phyloP scores from a whole-genome alignment of 2,888 invertebrate species.

The Heliconius hortense region DNA sequence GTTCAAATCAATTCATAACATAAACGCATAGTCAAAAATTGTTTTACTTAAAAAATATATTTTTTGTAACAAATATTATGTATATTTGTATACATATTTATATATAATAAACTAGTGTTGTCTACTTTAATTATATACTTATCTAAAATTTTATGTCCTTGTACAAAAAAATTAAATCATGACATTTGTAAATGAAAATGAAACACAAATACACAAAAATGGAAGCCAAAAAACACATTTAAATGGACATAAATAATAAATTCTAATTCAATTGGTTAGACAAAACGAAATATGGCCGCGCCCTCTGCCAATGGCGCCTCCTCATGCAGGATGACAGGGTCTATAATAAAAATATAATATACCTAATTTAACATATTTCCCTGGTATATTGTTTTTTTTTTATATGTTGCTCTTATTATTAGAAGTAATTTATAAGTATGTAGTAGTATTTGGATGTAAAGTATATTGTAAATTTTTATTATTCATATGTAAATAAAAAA shows the following conservation, averaged over 20 bases:
- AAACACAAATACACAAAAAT: background rate
- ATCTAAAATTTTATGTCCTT: background rate
- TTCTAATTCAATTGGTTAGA: constrained; percentile 39
- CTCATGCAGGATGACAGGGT: constrained; percentile 54
- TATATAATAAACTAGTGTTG: background rate
- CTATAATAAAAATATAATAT: constrained; percentile 51
- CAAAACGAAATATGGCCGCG: constrained; percentile 38
- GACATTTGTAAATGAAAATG: background rate
- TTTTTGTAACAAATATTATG: too few relatives aligned
- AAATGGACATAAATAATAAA: background rate
- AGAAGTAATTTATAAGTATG: too few relatives aligned
- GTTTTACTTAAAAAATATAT: too few relatives aligned
- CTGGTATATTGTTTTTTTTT: background rate
- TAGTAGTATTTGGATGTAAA: too few relatives aligned
- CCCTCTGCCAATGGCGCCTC: constrained; percentile 58
- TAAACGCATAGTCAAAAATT: too few relatives aligned
- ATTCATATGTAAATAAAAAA: too few relatives aligned
- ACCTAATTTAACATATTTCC: background rate
- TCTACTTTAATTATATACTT: background rate
- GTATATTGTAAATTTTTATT: too few relatives aligned
- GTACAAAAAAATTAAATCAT: background rate
- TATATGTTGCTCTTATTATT: background rate
- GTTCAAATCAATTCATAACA: background rate
- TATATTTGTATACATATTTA: background rate
- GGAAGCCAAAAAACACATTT: background rate